Conservation (phyloP, 2,888 invertebrate species). For the Cantharis lateralis region DNA sequence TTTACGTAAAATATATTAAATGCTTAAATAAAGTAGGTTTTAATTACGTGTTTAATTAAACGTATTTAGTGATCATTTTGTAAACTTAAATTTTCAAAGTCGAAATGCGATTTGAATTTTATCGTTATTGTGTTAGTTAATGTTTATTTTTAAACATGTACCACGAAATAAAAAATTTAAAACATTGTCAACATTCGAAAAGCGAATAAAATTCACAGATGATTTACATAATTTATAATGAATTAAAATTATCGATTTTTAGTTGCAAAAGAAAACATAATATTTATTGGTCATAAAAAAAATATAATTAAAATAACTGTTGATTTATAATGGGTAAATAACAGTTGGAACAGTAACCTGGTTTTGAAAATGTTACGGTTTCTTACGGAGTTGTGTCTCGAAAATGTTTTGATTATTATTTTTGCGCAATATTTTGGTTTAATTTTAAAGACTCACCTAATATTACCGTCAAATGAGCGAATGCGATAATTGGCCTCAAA, state of each 20-base stretch:
- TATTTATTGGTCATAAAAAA: not conserved
- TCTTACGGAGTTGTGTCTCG: not conserved
- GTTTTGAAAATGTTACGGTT: not conserved
- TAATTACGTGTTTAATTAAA: not conserved
- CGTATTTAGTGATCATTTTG: not conserved
- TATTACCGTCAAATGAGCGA: conserved; percentile 28
- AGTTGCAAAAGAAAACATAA: not conserved
- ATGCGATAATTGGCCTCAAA: conserved; percentile 37
- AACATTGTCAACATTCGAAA: not conserved
- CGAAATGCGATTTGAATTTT: not conserved
- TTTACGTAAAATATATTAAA: not conserved
- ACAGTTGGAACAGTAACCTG: not conserved
- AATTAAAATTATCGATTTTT: not conserved
- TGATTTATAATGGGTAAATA: too few species aligned
- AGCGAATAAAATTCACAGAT: not conserved
- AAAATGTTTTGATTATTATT: not conserved
- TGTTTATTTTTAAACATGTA: not conserved
- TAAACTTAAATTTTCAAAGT: not conserved
- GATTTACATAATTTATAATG: not conserved
- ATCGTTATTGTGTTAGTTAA: not conserved
- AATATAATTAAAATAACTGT: not conserved
- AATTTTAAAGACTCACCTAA: conserved; percentile 38
- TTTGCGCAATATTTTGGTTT: not conserved
- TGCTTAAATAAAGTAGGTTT: not conserved
- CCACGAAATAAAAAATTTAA: not conserved